phyloP scores from a whole-genome alignment of 2,888 invertebrate genomes.

The Athetis lepigone region DNA sequence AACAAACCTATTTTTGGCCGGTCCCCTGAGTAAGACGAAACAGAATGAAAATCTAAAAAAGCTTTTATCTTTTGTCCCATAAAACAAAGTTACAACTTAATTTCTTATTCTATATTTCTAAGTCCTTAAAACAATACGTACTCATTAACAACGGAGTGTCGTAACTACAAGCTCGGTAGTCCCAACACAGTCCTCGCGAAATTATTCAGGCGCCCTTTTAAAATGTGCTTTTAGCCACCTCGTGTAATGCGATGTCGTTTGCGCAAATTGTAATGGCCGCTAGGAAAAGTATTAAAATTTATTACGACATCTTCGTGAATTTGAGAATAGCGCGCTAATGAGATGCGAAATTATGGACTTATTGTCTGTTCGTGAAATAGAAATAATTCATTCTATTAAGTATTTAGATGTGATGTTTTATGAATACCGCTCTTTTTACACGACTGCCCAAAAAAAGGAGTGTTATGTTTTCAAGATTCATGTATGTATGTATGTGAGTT shows the following conservation, averaged over 20 bases:
- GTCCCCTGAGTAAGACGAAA: conserved; percentile 1
- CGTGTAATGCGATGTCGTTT: conserved; percentile 75
- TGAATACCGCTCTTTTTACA: conserved; percentile 20
- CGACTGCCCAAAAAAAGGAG: too few species aligned
- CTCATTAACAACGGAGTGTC: conserved; percentile 54
- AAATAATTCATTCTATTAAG: conserved; percentile 48
- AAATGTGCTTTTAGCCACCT: conserved; percentile 80
- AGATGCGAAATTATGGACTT: conserved; percentile 50
- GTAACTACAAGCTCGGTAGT: conserved; percentile 59
- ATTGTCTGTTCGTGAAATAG: conserved; percentile 54
- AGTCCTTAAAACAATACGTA: conserved; percentile 48
- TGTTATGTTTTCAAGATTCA: too few species aligned
- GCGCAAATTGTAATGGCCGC: conserved; percentile 79
- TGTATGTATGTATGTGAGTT: too few species aligned
- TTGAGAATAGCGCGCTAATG: conserved; percentile 61
- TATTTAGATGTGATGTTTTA: conserved; percentile 28
- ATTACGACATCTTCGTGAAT: conserved; percentile 72
- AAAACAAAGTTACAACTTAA: conserved; percentile 38
- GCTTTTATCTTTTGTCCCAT: conserved; percentile 3
- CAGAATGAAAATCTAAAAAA: conserved; percentile 18
- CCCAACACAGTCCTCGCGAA: conserved; percentile 61
- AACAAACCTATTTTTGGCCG: conserved; percentile 10
- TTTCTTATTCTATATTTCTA: conserved; percentile 32
- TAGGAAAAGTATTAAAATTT: conserved; percentile 79
- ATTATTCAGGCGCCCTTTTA: conserved; percentile 80